Evolutionary conservation across 2,113 vertebrate genomes (phyloP).

Genomic region (Onychostoma macrolepis): DNA sequence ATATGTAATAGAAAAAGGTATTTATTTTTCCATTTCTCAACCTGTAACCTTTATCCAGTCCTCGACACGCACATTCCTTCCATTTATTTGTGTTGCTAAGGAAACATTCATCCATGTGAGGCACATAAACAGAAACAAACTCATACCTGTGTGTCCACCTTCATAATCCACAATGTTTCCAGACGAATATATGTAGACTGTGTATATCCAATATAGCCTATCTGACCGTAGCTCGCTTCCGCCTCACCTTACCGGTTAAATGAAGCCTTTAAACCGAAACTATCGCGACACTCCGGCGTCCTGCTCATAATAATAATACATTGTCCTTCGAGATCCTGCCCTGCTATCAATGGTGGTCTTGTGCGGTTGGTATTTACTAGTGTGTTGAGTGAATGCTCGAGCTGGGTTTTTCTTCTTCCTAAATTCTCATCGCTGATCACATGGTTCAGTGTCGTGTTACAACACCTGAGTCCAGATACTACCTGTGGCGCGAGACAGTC

Average conservation of each 20-base stretch:
- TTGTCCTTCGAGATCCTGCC: not conserved
- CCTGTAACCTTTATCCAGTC: not conserved
- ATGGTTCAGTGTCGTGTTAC: constrained; percentile 75
- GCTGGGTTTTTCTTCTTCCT: constrained; percentile 53
- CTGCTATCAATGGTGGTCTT: not conserved
- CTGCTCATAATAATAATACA: constrained; percentile 15
- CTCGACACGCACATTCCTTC: not conserved
- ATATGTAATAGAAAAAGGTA: not conserved
- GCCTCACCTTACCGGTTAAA: constrained; percentile 69
- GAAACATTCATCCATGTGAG: not conserved
- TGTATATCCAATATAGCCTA: not conserved
- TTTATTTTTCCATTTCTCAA: not conserved
- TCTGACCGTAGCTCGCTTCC: constrained; percentile 63
- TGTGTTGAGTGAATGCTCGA: constrained; percentile 12
- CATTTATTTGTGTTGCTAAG: constrained; percentile 1
- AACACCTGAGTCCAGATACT: constrained; percentile 74
- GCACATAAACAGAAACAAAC: not conserved
- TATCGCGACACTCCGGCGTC: not conserved
- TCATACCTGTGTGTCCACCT: constrained; percentile 15
- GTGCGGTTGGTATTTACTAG: not conserved
- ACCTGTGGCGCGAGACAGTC: constrained; percentile 73
- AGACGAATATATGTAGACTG: not conserved
- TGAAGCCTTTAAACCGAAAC: constrained; percentile 44
- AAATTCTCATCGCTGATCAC: constrained; percentile 72
- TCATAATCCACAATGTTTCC: not conserved